Conservation (phyloP, 1,140 invertebrate genomes). For the Neuroterus valhalla region DNA sequence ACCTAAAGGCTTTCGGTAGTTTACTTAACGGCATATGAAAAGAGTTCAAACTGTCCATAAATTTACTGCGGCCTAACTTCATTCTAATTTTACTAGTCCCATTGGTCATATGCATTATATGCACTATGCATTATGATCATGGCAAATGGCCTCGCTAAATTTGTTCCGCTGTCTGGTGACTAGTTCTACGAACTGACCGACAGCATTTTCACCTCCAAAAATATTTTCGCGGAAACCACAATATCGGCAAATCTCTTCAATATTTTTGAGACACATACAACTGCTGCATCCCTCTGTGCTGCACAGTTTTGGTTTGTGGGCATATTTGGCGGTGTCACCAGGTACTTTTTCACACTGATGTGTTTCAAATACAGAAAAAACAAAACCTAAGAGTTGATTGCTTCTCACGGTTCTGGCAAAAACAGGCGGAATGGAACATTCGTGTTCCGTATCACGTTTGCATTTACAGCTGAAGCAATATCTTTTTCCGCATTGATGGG, state of each 20-base stretch:
- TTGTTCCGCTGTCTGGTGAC: neutral
- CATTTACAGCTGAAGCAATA: neutral
- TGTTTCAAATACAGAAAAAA: too few species aligned
- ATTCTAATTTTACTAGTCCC: neutral
- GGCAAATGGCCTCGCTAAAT: conserved; percentile 4
- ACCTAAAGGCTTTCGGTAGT: conserved; percentile 41
- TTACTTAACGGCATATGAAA: conserved; percentile 12
- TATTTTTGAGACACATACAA: neutral
- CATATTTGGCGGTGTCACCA: neutral
- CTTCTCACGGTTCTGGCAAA: neutral
- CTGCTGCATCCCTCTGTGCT: neutral
- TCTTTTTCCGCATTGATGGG: too few species aligned
- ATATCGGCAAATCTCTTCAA: neutral
- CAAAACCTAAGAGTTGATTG: neutral
- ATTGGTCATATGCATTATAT: neutral
- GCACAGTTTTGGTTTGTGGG: neutral
- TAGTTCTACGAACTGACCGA: neutral
- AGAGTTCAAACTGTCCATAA: conserved; percentile 41
- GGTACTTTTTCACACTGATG: too few species aligned
- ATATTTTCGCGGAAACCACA: neutral
- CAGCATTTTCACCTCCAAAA: too few species aligned
- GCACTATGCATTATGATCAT: conserved; percentile 40
- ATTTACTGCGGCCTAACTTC: conserved; percentile 27
- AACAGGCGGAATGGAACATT: neutral
- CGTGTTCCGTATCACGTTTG: neutral